A percentile compares a stretch with the other conserved stretches of the same genome.
Evolutionary conservation across 2,888 invertebrate genomes (phyloP).

Genomic region (Xestobium rufovillosum): DNA sequence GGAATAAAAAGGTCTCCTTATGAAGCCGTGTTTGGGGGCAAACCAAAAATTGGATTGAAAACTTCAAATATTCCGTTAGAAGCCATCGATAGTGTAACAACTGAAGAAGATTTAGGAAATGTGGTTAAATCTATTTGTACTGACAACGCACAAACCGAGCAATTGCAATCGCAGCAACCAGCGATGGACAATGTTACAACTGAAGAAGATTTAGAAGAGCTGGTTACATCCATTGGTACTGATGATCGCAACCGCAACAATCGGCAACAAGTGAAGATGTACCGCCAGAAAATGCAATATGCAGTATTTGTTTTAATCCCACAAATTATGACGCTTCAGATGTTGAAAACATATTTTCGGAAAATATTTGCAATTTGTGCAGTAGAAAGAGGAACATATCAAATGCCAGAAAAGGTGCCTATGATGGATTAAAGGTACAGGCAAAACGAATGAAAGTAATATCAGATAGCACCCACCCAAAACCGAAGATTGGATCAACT

Average conservation of each 20-base stretch:
- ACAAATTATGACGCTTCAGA: constrained; percentile 4
- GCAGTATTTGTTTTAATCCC: constrained; percentile 4
- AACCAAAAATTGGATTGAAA: constrained; percentile 16
- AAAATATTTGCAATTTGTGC: constrained; percentile 6
- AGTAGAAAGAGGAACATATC: constrained; percentile 4
- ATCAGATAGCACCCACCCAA: constrained; percentile 19
- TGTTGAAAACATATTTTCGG: constrained; percentile 1
- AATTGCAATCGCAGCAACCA: constrained; percentile 1
- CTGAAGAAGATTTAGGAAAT: too few relatives aligned
- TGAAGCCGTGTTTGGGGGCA: constrained; percentile 23
- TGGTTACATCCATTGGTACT: constrained; percentile 3
- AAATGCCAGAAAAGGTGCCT: constrained; percentile 13
- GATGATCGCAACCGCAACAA: too few relatives aligned
- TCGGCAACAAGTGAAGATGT: too few relatives aligned
- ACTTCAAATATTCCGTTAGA: too few relatives aligned
- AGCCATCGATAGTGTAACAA: too few relatives aligned
- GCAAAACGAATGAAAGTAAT: constrained; percentile 20
- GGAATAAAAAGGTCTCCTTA: constrained; percentile 25
- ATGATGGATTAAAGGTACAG: constrained; percentile 16
- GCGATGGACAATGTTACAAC: constrained; percentile 4
- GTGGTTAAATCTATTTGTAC: too few relatives aligned
- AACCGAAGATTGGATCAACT: constrained; percentile 17
- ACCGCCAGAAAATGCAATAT: constrained; percentile 3
- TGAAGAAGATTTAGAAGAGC: constrained; percentile 3
- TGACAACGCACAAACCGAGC: constrained; percentile 4